A percentile compares a stretch with the other conserved stretches of the same genome.
Evolutionary conservation across 2,113 vertebrate species (phyloP).

Genomic region (Lampris megalopsis): DNA sequence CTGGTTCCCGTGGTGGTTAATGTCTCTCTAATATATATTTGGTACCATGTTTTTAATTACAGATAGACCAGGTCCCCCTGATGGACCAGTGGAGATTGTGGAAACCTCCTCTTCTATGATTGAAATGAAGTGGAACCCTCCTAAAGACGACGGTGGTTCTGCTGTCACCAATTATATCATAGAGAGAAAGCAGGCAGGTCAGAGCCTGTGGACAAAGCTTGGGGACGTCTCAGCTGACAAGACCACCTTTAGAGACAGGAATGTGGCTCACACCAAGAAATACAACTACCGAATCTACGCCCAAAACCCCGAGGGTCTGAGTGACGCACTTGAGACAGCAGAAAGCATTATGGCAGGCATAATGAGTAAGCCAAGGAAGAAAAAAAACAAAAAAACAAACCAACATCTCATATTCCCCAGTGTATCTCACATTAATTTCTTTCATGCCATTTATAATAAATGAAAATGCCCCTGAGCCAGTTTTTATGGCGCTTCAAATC

Average conservation of each 20-base stretch:
- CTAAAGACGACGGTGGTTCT: slow-evolving; percentile 85
- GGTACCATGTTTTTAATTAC: slow-evolving; percentile 23
- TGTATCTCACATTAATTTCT: slow-evolving; percentile 35
- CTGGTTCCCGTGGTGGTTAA: not conserved
- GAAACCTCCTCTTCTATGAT: slow-evolving; percentile 77
- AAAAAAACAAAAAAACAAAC: not conserved
- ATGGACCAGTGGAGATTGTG: slow-evolving; percentile 85
- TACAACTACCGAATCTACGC: slow-evolving; percentile 88
- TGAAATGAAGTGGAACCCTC: slow-evolving; percentile 85
- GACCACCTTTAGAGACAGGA: slow-evolving; percentile 81
- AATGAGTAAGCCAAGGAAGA: slow-evolving; percentile 79
- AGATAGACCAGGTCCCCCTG: slow-evolving; percentile 86
- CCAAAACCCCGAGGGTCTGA: slow-evolving; percentile 82
- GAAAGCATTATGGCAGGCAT: slow-evolving; percentile 83
- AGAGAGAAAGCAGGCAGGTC: slow-evolving; percentile 82
- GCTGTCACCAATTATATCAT: slow-evolving; percentile 83
- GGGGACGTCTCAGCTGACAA: slow-evolving; percentile 78
- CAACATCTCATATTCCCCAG: slow-evolving; percentile 40
- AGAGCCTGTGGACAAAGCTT: slow-evolving; percentile 83
- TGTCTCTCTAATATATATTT: not conserved
- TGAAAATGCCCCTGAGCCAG: slow-evolving; percentile 34
- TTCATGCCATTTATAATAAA: slow-evolving; percentile 34
- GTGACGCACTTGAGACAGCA: slow-evolving; percentile 84
- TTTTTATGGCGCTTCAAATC: slow-evolving; percentile 29
- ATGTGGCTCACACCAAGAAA: slow-evolving; percentile 83